phyloP scores from a whole-genome alignment of 2,888 invertebrate genomes.

The Napeogenes inachia region DNA sequence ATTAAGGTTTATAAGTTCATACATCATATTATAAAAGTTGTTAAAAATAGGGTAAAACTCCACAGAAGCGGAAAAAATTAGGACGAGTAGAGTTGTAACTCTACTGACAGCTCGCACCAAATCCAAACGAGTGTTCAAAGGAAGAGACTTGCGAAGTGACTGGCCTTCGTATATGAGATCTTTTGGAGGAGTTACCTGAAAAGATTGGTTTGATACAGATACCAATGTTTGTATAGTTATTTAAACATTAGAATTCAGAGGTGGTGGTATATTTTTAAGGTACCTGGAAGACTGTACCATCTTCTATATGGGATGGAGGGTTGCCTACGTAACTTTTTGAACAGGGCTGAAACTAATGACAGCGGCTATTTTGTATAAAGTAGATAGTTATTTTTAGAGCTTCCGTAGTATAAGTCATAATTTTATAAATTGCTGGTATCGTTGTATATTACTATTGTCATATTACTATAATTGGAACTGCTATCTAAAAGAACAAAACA shows the following conservation, averaged over 20 bases:
- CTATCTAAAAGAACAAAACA: too few species aligned
- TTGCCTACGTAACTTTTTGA: slow-evolving; percentile 34
- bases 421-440: too few species aligned
- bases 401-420: too few species aligned
- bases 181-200: slow-evolving; percentile 59
- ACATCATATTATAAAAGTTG: slow-evolving; percentile 35
- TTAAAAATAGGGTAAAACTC: slow-evolving; percentile 57
- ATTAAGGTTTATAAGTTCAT: slow-evolving; percentile 38
- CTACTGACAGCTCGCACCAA: slow-evolving; percentile 50
- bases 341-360: slow-evolving; percentile 53
- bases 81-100: slow-evolving; percentile 42
- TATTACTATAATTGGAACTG: too few species aligned
- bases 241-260: background rate
- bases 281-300: slow-evolving; percentile 66
- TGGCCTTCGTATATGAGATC: slow-evolving; percentile 39
- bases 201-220: slow-evolving; percentile 11
- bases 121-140: slow-evolving; percentile 40
- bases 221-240: background rate
- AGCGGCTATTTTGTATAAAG: background rate
- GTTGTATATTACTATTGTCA: too few species aligned
- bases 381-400: background rate
- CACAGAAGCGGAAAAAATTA: slow-evolving; percentile 43
- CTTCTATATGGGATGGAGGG: slow-evolving; percentile 52
- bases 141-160: slow-evolving; percentile 53
- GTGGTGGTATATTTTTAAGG: background rate